A percentile compares a stretch with the other conserved stretches of the same genome.
Evolutionary conservation across 2,888 invertebrate species (phyloP).

Genomic region (Cataglyphis livida): DNA sequence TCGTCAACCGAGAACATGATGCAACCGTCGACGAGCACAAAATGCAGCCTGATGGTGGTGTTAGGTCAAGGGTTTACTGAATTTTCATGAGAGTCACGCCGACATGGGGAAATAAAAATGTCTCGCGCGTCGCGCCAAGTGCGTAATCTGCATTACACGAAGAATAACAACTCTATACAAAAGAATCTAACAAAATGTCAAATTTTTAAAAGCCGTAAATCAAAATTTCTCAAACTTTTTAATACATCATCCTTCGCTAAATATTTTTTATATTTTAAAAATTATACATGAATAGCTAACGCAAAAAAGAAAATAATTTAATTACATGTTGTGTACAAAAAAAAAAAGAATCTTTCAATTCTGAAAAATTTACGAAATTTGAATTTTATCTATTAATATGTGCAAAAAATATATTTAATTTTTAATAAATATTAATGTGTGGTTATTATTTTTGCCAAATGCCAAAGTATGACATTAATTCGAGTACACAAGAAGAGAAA

Average conservation of each 20-base stretch:
- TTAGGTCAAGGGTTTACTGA: conserved; percentile 70
- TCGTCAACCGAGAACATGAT: conserved; percentile 68
- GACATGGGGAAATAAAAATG: conserved; percentile 27
- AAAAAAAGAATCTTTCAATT: background rate
- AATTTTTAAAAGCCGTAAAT: background rate
- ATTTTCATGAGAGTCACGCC: conserved; percentile 68
- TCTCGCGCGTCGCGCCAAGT: conserved; percentile 42
- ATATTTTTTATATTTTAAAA: background rate
- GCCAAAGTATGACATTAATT: background rate
- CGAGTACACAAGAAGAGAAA: background rate
- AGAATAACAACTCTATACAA: conserved; percentile 12
- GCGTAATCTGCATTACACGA: conserved; percentile 42
- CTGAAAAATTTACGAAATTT: background rate
- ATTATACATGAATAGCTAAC: background rate
- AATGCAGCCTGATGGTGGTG: conserved; percentile 44
- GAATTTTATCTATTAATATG: background rate
- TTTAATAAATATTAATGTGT: background rate
- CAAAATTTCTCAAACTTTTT: background rate
- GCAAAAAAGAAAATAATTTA: background rate
- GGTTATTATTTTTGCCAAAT: background rate
- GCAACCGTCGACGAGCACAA: conserved; percentile 43
- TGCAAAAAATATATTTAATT: background rate
- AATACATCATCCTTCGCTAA: background rate
- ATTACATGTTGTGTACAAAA: background rate
- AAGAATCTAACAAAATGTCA: conserved; percentile 7